Evolutionary conservation across 2,797 vertebrate species (phyloP).

Genomic region (Tamandua tetradactyla): DNA sequence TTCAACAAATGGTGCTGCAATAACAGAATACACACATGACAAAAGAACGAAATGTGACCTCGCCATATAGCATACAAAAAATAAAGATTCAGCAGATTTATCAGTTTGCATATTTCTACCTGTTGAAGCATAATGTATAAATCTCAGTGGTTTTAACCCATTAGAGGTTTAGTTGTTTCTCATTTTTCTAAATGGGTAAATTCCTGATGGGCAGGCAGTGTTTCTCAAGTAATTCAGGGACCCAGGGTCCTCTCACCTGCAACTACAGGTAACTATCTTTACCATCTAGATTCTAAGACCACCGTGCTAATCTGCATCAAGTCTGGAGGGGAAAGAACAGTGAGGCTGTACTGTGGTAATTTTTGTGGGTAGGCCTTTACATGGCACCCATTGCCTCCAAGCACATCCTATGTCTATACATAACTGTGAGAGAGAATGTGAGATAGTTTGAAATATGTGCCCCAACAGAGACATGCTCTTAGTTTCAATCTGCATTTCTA

Average conservation of each 20-base stretch:
- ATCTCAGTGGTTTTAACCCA: background rate
- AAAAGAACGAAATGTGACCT: too few relatives aligned
- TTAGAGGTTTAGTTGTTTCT: background rate
- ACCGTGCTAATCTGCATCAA: background rate
- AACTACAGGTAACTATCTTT: background rate
- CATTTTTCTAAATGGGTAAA: background rate
- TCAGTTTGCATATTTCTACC: too few relatives aligned
- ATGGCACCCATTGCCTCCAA: fast-evolving
- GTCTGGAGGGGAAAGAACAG: background rate
- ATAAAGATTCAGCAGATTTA: too few relatives aligned
- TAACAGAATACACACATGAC: too few relatives aligned
- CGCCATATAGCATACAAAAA: too few relatives aligned
- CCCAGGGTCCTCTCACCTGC: background rate
- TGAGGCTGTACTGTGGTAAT: background rate
- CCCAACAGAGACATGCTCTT: too few relatives aligned
- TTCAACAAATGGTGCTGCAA: too few relatives aligned
- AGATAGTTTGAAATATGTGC: too few relatives aligned
- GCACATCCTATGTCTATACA: fast-evolving
- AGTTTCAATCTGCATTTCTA: too few relatives aligned
- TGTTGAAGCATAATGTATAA: background rate
- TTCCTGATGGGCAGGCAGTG: background rate
- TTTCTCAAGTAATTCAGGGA: background rate
- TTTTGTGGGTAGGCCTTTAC: fast-evolving
- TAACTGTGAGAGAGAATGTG: background rate
- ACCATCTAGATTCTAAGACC: background rate